A percentile compares a stretch with the other conserved stretches of the same genome.
Evolutionary conservation across 2,113 vertebrate genomes (phyloP).

Genomic region (Heteronetta atricapilla): DNA sequence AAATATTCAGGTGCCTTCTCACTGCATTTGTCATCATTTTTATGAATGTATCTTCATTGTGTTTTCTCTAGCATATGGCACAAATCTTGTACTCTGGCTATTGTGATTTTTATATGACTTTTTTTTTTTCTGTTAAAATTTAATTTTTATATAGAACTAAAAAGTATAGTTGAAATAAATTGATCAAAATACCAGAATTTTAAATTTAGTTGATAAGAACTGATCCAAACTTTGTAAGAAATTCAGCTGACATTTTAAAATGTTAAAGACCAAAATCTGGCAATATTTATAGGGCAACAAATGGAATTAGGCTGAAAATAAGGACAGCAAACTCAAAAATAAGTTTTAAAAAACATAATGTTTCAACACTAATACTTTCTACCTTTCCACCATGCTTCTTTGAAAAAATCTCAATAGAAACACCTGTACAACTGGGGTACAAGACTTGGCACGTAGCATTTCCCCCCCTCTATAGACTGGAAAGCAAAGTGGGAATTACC

Average conservation of each 20-base stretch:
- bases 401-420: neutral
- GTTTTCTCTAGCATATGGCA: neutral
- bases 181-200: neutral
- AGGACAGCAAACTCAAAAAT: neutral
- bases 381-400: neutral
- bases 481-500: neutral
- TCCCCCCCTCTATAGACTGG: neutral
- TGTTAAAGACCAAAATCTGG: neutral
- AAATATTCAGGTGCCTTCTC: neutral
- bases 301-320: neutral
- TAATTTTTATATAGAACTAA: neutral
- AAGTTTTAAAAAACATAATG: fast-evolving
- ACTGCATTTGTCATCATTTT: neutral
- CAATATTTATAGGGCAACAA: neutral
- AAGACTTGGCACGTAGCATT: neutral
- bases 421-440: neutral
- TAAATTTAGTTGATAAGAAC: neutral
- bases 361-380: neutral
- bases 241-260: neutral
- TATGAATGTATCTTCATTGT: neutral
- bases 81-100: neutral
- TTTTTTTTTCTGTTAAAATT: neutral
- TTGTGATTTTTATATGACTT: neutral
- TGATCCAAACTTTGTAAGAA: neutral
- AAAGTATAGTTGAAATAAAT: neutral